Evolutionary conservation across 2,888 invertebrate genomes (phyloP), one percentile per base, ranked within the genome.

Genomic region (Penaeus monodon): DNA sequence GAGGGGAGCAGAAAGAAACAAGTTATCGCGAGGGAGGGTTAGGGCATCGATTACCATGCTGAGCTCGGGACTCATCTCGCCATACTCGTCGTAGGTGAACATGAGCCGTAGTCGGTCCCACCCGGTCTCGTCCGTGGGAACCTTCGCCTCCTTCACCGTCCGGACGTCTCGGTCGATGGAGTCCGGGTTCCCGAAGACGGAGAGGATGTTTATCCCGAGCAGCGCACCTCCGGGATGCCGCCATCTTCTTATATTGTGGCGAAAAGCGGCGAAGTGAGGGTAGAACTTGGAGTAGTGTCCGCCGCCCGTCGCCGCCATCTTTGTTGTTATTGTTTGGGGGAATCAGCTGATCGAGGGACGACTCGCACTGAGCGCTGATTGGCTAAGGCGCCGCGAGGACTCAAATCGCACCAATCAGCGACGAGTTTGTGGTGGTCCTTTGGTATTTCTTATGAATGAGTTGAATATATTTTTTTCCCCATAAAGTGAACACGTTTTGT

Each of bases 31-130:
- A 57, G 49, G 4, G 2, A 57, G 6, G 0, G 7, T 8, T 38
- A 8, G 38, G 4, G 38, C 14, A 24, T 66, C 12, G 2, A 3
- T 81, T 86, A 86, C 85, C 83, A 76, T 84, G 7, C 57, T 27
- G 10, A 88, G 57, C 44, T 88, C 88, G 4, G 88, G 88, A 49
- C 86, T 88, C 12, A 86, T 12, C 20, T 88, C 73, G 17, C 88
- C 88, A 27, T 57, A 88, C 20, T 57, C 82, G 27, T 88, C 86
- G 8, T 83, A 70, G 14, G 66, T 79, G 29, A 83, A 88, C 88
- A 88, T 88, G 0, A 57, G 22, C 65, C 57, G 22, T 1, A 88
- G 44, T 38, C 88, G 14, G 66, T 88, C 79, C 73, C 22, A 14
- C 10, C 88, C 88, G 74, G 86, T 88, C n/a, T 82, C 80, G 44